Conservation (phyloP, 1,140 invertebrate genomes). For the Cyclina sinensis region DNA sequence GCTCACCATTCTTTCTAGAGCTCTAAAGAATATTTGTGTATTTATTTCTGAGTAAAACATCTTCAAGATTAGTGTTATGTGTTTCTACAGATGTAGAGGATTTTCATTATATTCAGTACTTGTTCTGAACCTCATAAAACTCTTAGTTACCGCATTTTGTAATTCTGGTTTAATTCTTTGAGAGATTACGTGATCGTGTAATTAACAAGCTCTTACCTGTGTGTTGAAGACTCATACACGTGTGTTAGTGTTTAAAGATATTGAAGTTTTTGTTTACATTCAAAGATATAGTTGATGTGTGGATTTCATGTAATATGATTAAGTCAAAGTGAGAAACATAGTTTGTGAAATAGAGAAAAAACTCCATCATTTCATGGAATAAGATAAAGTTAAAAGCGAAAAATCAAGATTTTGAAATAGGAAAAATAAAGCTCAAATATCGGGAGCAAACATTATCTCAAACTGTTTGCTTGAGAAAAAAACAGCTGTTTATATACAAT, state of each 20-base stretch:
- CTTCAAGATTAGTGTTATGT: not conserved
- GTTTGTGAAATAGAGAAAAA: too few relatives aligned
- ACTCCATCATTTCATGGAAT: too few relatives aligned
- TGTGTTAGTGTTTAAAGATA: not conserved
- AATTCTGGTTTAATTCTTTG: not conserved
- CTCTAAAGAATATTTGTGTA: not conserved
- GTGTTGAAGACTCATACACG: not conserved
- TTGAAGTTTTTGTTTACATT: not conserved
- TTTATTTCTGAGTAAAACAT: not conserved
- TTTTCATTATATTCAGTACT: slow-evolving; percentile 4
- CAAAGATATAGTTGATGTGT: too few relatives aligned
- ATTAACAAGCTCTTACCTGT: not conserved
- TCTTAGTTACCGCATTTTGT: not conserved
- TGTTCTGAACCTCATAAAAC: not conserved
- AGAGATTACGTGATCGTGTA: not conserved
- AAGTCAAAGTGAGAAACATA: not conserved
- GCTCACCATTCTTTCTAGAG: not conserved
- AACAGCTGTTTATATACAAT: too few relatives aligned
- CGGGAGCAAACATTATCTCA: too few relatives aligned
- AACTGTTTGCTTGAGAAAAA: too few relatives aligned
- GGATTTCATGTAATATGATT: not conserved
- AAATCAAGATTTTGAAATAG: too few relatives aligned
- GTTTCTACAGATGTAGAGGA: not conserved
- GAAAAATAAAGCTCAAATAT: too few relatives aligned
- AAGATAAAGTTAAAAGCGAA: too few relatives aligned